Conservation (phyloP, 2,888 invertebrate genomes). For the Lepidochrysops patricia region DNA sequence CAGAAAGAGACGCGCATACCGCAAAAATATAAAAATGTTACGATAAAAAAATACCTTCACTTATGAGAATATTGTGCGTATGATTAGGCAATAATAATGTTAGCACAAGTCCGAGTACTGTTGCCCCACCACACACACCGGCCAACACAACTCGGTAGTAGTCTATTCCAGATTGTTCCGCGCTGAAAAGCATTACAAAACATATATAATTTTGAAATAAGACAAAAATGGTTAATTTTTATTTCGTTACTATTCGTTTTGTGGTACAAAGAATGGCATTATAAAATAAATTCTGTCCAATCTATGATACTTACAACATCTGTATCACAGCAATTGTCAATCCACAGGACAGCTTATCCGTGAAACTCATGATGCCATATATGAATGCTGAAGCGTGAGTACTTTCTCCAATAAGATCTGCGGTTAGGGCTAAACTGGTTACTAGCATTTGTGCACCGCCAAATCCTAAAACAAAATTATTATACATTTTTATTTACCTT, state of each 20-base stretch:
- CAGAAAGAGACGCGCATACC: too few relatives aligned
- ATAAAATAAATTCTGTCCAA: background rate
- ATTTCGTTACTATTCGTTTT: too few relatives aligned
- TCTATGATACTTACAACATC: slow-evolving; percentile 73
- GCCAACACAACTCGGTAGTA: slow-evolving; percentile 54
- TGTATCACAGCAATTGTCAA: slow-evolving; percentile 88
- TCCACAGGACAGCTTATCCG: slow-evolving; percentile 93
- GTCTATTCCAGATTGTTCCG: slow-evolving; percentile 40
- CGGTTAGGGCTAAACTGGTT: slow-evolving; percentile 88
- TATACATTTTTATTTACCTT: background rate
- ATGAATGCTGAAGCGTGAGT: slow-evolving; percentile 92
- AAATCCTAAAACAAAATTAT: slow-evolving; percentile 69
- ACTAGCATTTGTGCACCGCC: slow-evolving; percentile 89
- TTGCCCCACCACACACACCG: slow-evolving; percentile 54
- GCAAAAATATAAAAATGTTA: background rate
- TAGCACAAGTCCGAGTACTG: slow-evolving; percentile 42
- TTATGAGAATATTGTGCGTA: slow-evolving; percentile 27
- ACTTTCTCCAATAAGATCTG: slow-evolving; percentile 88
- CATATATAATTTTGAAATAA: background rate
- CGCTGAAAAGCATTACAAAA: slow-evolving; percentile 32
- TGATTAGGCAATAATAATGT: slow-evolving; percentile 47
- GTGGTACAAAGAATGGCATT: too few relatives aligned
- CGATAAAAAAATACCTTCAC: slow-evolving; percentile 30
- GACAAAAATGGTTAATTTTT: too few relatives aligned
- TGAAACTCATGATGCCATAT: slow-evolving; percentile 94